Conservation (phyloP, 2,797 vertebrate species). For the Labroides dimidiatus region DNA sequence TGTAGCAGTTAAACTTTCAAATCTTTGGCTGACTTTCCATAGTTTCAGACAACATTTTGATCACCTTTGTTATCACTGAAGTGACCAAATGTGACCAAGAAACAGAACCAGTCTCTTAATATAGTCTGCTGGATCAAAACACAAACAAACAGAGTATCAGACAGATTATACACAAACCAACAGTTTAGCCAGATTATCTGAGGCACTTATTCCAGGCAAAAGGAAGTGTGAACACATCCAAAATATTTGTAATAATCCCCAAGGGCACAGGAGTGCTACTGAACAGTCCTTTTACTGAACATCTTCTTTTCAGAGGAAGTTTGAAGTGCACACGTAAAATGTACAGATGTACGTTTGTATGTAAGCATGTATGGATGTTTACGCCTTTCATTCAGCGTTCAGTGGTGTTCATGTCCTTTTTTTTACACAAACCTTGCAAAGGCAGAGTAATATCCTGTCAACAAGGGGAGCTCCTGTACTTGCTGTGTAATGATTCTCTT, state of each 20-base stretch:
- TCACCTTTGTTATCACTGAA: not conserved
- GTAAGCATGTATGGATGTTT: too few species aligned
- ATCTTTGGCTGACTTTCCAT: not conserved
- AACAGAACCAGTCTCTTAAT: not conserved
- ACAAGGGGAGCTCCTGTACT: too few species aligned
- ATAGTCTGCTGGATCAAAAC: not conserved
- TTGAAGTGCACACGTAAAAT: not conserved
- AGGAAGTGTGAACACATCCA: not conserved
- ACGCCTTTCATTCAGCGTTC: too few species aligned
- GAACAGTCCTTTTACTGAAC: not conserved
- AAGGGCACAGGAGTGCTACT: not conserved
- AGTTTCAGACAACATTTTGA: not conserved
- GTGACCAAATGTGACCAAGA: not conserved
- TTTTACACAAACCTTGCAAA: not conserved
- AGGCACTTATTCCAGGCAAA: not conserved
- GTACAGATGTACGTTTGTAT: not conserved
- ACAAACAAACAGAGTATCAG: not conserved
- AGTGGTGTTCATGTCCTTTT: not conserved
- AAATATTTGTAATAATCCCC: not conserved
- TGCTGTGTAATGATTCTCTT: too few species aligned
- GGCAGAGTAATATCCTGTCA: not conserved
- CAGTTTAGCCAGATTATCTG: not conserved
- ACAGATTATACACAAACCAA: slow-evolving; percentile 9
- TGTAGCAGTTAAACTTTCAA: not conserved
- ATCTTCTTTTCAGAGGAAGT: not conserved